Percentiles rank a stretch among this genome's conserved stretches.
Conservation (phyloP, 2,888 invertebrate species). For the Tenodera sinensis region DNA sequence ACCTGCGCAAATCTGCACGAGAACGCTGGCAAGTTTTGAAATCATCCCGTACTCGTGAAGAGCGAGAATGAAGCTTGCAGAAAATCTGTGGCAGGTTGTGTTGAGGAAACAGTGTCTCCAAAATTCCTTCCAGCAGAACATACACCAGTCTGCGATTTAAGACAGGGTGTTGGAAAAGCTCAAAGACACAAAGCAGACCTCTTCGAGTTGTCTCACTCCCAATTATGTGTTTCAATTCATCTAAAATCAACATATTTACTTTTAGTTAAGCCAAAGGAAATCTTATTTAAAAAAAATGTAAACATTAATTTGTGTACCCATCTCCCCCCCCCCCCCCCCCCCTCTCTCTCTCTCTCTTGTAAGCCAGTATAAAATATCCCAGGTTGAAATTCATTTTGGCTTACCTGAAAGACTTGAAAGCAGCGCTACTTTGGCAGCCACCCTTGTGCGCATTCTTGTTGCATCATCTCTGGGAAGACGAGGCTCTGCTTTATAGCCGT, state of each 20-base stretch:
- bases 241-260: slow-evolving; percentile 46
- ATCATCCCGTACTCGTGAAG: slow-evolving; percentile 29
- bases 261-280: not conserved
- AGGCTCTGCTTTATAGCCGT: slow-evolving; percentile 52
- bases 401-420: slow-evolving; percentile 77
- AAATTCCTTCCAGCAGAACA: slow-evolving; percentile 77
- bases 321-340: too few species aligned
- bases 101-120: slow-evolving; percentile 75
- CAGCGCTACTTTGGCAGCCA: slow-evolving; percentile 82
- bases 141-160: slow-evolving; percentile 80
- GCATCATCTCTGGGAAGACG: slow-evolving; percentile 52
- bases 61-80: slow-evolving; percentile 63
- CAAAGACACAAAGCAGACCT: slow-evolving; percentile 79
- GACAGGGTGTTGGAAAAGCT: slow-evolving; percentile 80
- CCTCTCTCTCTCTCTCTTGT: too few species aligned
- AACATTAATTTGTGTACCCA: too few species aligned
- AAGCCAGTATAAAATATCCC: not conserved
- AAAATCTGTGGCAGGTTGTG: slow-evolving; percentile 70
- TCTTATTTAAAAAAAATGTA: not conserved
- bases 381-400: not conserved
- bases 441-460: slow-evolving; percentile 70
- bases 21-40: slow-evolving; percentile 23
- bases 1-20: slow-evolving; percentile 17
- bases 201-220: slow-evolving; percentile 83
- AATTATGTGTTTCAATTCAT: slow-evolving; percentile 85